Conservation (phyloP, 1,140 invertebrate species). For the Stegodyphus mimosarum region DNA sequence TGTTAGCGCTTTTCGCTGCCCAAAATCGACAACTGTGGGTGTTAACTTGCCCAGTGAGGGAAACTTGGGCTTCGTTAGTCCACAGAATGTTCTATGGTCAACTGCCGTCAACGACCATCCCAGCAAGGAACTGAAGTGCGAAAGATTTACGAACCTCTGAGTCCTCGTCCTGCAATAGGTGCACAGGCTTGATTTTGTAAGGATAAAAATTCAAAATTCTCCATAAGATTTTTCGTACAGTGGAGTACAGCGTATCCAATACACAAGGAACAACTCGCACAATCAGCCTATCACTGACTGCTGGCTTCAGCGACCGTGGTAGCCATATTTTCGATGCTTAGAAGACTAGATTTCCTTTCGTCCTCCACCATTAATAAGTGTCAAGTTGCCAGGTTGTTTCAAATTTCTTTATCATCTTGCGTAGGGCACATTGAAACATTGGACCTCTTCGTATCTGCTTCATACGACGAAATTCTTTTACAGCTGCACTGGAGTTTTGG, state of each 20-base stretch:
- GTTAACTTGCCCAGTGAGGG: conserved; percentile 1
- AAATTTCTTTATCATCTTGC: conserved; percentile 3
- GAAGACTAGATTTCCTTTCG: background rate
- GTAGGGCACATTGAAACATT: background rate
- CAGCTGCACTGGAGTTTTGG: background rate
- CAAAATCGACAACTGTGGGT: background rate
- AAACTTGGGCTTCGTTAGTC: conserved; percentile 3
- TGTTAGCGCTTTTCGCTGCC: background rate
- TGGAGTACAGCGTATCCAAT: background rate
- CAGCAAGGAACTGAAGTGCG: background rate
- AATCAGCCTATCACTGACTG: background rate
- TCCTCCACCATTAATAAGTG: background rate
- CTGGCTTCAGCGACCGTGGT: background rate
- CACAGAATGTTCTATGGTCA: conserved; percentile 4
- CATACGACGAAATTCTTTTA: conserved; percentile 3
- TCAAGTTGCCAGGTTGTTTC: background rate
- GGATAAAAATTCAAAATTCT: background rate
- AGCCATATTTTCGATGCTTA: background rate
- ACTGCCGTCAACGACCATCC: background rate
- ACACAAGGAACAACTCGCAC: background rate
- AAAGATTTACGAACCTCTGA: conserved; percentile 6
- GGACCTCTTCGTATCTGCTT: conserved; percentile 1
- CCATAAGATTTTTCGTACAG: background rate
- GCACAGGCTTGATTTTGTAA: background rate
- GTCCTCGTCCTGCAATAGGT: background rate